These are phyloP conservation scores for Stenodema calcarata DNA, from an alignment of 2,888 invertebrate genomes.

Conservation along the genomic window DNA sequence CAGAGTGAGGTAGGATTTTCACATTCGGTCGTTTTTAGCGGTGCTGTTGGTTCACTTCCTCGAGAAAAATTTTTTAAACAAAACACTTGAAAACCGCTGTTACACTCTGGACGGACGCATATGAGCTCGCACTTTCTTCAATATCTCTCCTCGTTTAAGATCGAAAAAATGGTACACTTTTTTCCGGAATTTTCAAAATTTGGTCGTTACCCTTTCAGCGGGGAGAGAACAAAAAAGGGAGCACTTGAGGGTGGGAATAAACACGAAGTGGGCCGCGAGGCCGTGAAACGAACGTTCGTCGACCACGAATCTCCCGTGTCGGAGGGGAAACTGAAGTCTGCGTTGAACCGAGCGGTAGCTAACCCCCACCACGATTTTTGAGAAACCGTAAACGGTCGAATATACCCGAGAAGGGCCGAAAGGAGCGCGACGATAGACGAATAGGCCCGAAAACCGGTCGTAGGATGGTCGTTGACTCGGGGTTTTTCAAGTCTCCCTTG, in stretches of 20 bases:
- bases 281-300: not conserved
- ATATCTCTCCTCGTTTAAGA: not conserved
- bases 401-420: not conserved
- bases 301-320: not conserved
- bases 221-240: not conserved
- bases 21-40: not conserved
- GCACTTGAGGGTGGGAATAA: not conserved
- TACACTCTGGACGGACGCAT: not conserved
- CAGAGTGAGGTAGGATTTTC: not conserved
- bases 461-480: slow-evolving; percentile 20
- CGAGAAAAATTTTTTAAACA: not conserved
- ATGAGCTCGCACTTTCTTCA: not conserved
- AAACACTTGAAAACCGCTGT: too few relatives aligned
- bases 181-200: not conserved
- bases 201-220: not conserved
- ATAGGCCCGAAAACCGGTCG: not conserved
- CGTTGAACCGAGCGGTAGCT: slow-evolving; percentile 16
- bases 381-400: not conserved
- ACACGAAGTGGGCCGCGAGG: not conserved
- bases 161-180: not conserved
- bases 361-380: not conserved
- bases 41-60: not conserved
- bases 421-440: not conserved
- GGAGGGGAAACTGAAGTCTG: slow-evolving; percentile 9
- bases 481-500: not conserved